Evolutionary conservation across 2,888 invertebrate genomes (phyloP), one percentile per base, ranked within the genome.

Genomic region (Pheosia tremula): DNA sequence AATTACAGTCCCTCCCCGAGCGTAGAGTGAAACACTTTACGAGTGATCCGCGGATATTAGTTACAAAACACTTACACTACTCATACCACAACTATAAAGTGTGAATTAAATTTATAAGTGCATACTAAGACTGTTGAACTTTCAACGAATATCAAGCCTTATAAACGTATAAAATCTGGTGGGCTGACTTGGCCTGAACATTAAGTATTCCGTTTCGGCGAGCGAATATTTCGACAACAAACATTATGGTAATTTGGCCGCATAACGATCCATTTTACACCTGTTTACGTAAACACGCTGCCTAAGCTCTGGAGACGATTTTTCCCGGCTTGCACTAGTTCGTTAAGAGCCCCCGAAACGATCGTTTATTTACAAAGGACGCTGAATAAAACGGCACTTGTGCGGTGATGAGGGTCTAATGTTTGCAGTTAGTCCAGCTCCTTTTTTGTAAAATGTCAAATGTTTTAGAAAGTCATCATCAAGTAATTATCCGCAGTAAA

Each of bases 181-280:
- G 72, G 75, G 79, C 82, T 81, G 85, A 83, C 77, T 86, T 84
- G 83, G 78, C 80, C 84, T 75, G 76, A 86, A 88, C 88, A 89
- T 90, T 90, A 89, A 82, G 84, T 89, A 90, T 90, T 90, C 89
- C 79, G 86, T 86, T 88, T 85, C 78, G 80, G 78, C 80, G 82
- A 82, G 89, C 87, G 88, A 89, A 90, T 89, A 91, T 90, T 91
- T 90, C 87, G 88, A 89, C 89, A 88, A 88, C 89, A 89, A 90
- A 91, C 89, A 89, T 90, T 91, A 91, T 91, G 91, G 83, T 90
- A 91, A 91, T 91, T 84, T 80, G 78, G 82, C 83, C 86, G 83
- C 85, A 86, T 88, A 89, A 90, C 87, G 88, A 88, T 87, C 86
- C 84, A 86, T 88, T 90, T 89, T 90, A 89, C 90, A 91, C 90